phyloP scores from a whole-genome alignment of 2,797 vertebrate species.

The Sitta carolinensis region DNA sequence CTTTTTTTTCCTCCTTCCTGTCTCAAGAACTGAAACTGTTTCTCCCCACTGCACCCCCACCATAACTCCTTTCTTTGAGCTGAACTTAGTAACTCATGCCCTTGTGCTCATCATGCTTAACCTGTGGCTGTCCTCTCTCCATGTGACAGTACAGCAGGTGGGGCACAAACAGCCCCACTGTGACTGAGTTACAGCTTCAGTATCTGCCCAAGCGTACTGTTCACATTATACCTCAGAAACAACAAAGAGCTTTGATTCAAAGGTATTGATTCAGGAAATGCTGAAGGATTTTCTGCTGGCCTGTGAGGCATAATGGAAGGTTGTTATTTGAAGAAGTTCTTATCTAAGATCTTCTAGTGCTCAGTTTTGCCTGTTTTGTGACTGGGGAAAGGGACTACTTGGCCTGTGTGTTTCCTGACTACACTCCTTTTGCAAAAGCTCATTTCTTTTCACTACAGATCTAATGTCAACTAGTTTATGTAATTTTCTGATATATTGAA shows the following conservation, averaged over 20 bases:
- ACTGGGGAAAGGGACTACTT: not conserved
- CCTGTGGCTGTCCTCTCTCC: not conserved
- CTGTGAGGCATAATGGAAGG: not conserved
- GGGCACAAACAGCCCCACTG: not conserved
- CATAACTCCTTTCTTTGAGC: not conserved
- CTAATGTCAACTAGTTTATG: not conserved
- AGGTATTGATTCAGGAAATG: not conserved
- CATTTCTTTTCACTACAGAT: not conserved
- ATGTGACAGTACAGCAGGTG: not conserved
- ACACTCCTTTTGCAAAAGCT: not conserved
- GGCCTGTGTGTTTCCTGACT: not conserved
- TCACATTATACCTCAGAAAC: not conserved
- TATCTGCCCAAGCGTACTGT: not conserved
- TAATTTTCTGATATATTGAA: not conserved
- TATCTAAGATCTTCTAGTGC: not conserved
- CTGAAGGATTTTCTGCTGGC: not conserved
- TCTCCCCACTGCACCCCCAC: not conserved
- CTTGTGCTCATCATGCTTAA: not conserved
- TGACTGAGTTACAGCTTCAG: not conserved
- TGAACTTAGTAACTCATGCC: not conserved
- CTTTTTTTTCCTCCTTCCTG: not conserved
- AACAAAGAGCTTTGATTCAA: not conserved
- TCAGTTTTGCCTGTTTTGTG: not conserved
- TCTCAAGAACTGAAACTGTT: not conserved
- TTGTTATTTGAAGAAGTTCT: not conserved